Percentiles rank a stretch among this genome's conserved stretches.
Conservation (phyloP, 2,888 invertebrate species). For the Ctenicera cuprea region DNA sequence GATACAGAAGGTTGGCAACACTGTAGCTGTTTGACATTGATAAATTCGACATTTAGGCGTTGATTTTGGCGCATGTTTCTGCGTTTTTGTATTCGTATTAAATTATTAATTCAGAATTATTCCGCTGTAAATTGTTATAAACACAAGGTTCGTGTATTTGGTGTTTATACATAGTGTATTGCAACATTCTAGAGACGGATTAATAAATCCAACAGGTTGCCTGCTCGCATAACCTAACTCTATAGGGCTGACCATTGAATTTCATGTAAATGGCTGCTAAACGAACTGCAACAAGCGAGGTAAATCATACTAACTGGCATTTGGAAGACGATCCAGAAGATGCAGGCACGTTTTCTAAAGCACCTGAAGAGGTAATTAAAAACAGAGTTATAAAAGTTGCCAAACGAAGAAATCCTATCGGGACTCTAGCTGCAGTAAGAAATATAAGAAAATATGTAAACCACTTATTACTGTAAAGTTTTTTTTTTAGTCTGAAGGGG, state of each 20-base stretch:
- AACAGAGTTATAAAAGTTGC: slow-evolving; percentile 88
- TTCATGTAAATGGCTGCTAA: slow-evolving; percentile 79
- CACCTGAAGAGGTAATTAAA: slow-evolving; percentile 82
- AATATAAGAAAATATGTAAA: no score
- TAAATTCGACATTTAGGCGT: neutral
- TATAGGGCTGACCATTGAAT: neutral
- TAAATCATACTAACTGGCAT: slow-evolving; percentile 92
- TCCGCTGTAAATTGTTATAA: neutral
- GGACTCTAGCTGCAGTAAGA: slow-evolving; percentile 50
- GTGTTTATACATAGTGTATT: neutral
- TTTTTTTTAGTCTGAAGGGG: slow-evolving; percentile 64
- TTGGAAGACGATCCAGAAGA: slow-evolving; percentile 85
- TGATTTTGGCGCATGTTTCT: slow-evolving; percentile 43
- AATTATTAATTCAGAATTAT: neutral
- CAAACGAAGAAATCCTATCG: slow-evolving; percentile 76
- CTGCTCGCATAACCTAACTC: slow-evolving; percentile 37
- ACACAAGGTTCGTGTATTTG: neutral
- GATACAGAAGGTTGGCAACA: no score
- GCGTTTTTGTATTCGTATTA: slow-evolving; percentile 10
- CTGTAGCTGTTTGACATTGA: slow-evolving; percentile 26
- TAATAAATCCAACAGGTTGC: slow-evolving; percentile 48
- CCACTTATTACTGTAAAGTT: neutral
- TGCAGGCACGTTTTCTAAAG: slow-evolving; percentile 81
- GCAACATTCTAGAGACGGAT: neutral
- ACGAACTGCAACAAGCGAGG: slow-evolving; percentile 82